Conservation (phyloP, 2,113 vertebrate species). For the Pygoscelis antarcticus region DNA sequence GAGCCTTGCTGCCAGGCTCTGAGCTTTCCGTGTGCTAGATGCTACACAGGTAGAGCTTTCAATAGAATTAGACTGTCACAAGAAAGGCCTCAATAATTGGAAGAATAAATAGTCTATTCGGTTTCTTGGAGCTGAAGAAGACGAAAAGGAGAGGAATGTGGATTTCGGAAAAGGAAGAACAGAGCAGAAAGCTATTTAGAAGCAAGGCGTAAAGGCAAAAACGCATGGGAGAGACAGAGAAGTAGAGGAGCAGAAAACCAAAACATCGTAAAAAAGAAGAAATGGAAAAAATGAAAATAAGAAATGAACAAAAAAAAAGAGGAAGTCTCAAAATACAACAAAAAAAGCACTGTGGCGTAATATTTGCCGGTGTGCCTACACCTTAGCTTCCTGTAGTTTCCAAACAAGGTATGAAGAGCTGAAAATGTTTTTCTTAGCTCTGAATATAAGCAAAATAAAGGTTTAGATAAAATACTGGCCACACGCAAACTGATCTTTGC, state of each 20-base stretch:
- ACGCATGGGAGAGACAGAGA: neutral
- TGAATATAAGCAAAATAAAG: neutral
- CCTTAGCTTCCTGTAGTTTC: neutral
- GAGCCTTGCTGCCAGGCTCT: neutral
- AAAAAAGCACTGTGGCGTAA: rapidly evolving
- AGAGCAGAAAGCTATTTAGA: neutral
- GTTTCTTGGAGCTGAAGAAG: neutral
- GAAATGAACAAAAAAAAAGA: neutral
- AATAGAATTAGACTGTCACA: neutral
- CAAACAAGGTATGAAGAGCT: neutral
- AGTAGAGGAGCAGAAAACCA: neutral
- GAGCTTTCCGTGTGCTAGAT: neutral
- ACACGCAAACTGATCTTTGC: neutral
- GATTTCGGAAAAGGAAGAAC: neutral
- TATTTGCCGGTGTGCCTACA: conserved; percentile 5
- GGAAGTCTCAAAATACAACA: conserved; percentile 17
- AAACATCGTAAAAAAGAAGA: neutral
- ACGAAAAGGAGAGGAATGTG: neutral
- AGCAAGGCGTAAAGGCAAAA: neutral
- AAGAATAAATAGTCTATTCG: neutral
- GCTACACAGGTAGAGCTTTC: neutral
- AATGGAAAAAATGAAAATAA: neutral
- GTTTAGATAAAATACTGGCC: neutral
- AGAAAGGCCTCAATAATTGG: neutral
- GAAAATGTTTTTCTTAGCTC: neutral